Evolutionary conservation across 1,140 invertebrate genomes (phyloP), one percentile per base, ranked within the genome.

Genomic region (Atta cephalotes): DNA sequence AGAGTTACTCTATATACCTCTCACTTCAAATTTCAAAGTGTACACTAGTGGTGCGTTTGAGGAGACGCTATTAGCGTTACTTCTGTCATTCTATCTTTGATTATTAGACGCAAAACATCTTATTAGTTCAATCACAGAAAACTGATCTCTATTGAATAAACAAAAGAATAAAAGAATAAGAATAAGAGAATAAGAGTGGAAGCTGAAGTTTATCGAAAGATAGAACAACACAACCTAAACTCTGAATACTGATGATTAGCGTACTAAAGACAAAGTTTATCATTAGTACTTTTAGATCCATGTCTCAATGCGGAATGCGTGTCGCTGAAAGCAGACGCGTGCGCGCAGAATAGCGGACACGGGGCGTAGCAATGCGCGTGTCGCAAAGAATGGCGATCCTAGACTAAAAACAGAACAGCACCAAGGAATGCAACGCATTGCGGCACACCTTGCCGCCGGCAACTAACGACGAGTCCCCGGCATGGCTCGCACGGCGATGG

Each of bases 361-460:
- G 79, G 66, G 87, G 87, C 88, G 92, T 89, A 92, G 92, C 91
- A 90, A 84, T 84, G 93, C 93, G 94, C 92, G 94, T 94, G 93
- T 93, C 93, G 92, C 93, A 93, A 94, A 94, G 94, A 94, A 94
- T 94, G 93, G 91, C 91, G 87, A 90, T 94, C 93, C 93, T 94
- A 94, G 93, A 94, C 94, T 94, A 95, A 95, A 94, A 94, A 95
- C 93, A 92, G 93, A 94, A 95, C 94, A 95, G 92, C 92, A 76
- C 89, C 88, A 90, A 93, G 93, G 94, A 95, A 95, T 95, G 94
- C 93, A 94, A 92, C 92, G 92, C 70, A 31, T 94, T 93, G 92
- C 92, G 91, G 92, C 91, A 93, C 93, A 94, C 92, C 93, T 95
- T 93, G 91, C 88, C 86, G 77, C 72, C 89, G 81, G 71, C 89